Base-by-base conservation (phyloP, 2,797 vertebrate species). In the Enoplosus armatus region DNA sequence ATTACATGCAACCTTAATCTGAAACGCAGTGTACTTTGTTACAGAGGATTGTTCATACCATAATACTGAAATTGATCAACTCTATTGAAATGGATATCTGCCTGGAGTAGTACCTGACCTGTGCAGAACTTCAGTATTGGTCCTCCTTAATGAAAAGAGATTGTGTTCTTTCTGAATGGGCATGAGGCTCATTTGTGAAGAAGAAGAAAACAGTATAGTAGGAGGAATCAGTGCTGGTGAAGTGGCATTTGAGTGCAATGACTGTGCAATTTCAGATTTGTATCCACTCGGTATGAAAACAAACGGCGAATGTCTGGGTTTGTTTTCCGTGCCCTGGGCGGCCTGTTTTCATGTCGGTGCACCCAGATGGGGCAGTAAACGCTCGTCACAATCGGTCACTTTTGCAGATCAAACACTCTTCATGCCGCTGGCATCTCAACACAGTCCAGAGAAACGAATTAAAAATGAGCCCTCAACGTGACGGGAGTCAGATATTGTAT, bases 261-360 rank as follows among this genome's bases (percentile, higher is more conserved):
- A 55, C 29, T 45, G 39, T 63, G 37, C 65, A 24, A 11, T n/a
- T 48, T 55, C 6, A 18, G 29, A 16, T 80, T 77, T 64, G 16
- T 55, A 35, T 60, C 35, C 50, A 10, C 9, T 14, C 1, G 0
- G 12, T 75, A 16, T 50, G 72, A 62, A 66, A 51, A 75, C 61
- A 47, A 56, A 43, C 9, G 1, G 14, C 5, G 0, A 16, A 31
- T 14, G 27, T 58, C 15, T 51, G 61, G 33, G 33, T 12, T n/a
- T 35, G 31, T 53, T 31, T 60, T 8, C 14, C 2, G 0, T 26
- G 50, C 55, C 75, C 26, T 27, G 22, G 26, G 55, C 14, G 8
- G 12, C 0, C 72, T 16, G 31, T 72, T 64, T 72, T 77, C 41
- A 68, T 27, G 53, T 37, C 14, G 2, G 16, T 69, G 66, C 69